Evolutionary conservation across 2,797 vertebrate species (phyloP).

Genomic region (Florisuga fusca): DNA sequence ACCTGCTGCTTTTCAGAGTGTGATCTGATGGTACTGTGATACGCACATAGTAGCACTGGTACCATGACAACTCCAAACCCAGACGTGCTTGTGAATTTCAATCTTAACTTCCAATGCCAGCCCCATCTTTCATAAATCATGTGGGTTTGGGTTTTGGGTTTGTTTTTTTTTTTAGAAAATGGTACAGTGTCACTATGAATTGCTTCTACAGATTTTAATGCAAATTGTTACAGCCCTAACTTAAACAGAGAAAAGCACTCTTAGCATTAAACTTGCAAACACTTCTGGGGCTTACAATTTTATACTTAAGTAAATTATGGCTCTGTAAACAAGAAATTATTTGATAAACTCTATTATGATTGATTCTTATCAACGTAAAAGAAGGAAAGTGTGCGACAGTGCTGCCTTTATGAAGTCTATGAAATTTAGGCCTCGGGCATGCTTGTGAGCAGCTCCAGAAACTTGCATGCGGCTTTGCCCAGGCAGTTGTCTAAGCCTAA

Average conservation of each 20-base stretch:
- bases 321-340: not conserved
- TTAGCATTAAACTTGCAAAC: not conserved
- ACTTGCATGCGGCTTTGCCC: not conserved
- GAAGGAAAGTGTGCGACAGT: fast-evolving
- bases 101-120: not conserved
- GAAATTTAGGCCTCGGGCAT: not conserved
- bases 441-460: not conserved
- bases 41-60: conserved; percentile 14
- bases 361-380: not conserved
- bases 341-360: not conserved
- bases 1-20: conserved; percentile 12
- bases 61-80: conserved; percentile 57
- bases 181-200: not conserved
- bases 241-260: not conserved
- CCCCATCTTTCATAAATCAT: not conserved
- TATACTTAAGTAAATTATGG: not conserved
- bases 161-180: not conserved
- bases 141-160: not conserved
- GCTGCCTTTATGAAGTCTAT: not conserved
- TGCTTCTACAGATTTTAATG: not conserved
- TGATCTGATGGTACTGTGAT: conserved; percentile 18
- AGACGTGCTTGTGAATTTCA: not conserved
- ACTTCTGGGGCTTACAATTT: not conserved
- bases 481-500: not conserved
- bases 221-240: not conserved